Percentiles rank a stretch among this genome's conserved stretches.
phyloP scores from a whole-genome alignment of 2,113 vertebrate species.

The Anolis carolinensis region DNA sequence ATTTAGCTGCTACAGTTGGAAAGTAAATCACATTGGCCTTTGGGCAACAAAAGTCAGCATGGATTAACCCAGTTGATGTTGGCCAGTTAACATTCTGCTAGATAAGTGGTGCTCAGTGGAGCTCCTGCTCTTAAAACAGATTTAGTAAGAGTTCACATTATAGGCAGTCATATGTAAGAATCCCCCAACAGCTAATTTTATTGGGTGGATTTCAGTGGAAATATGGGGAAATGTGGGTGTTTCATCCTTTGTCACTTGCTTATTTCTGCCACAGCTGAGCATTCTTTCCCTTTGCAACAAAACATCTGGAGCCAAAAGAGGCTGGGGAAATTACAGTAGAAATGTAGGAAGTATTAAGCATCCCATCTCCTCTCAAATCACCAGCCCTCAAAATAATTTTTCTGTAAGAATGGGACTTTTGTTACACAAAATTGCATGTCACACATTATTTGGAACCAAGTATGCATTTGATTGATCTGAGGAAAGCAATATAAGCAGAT shows the following conservation, averaged over 20 bases:
- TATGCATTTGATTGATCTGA: not conserved
- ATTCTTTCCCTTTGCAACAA: not conserved
- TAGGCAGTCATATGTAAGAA: not conserved
- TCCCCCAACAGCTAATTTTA: not conserved
- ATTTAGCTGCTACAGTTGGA: constrained; percentile 34
- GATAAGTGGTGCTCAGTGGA: constrained; percentile 25
- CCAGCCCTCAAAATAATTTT: not conserved
- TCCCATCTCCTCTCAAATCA: not conserved
- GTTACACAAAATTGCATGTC: not conserved
- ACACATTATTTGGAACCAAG: not conserved
- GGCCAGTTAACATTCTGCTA: constrained; percentile 23
- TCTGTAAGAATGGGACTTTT: not conserved
- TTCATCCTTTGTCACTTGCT: not conserved
- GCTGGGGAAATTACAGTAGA: not conserved
- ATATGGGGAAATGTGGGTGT: not conserved
- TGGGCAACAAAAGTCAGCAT: constrained; percentile 48
- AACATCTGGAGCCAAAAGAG: not conserved
- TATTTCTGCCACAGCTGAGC: too few relatives aligned
- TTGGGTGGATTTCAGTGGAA: not conserved
- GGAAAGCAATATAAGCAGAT: not conserved
- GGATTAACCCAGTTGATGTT: constrained; percentile 36
- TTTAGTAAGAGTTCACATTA: not conserved
- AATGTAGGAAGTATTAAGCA: not conserved
- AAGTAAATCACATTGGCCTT: constrained; percentile 51
- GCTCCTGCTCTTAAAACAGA: constrained; percentile 8